Base-by-base conservation (phyloP, 1,140 invertebrate species). In the Apocrypta bakeri region DNA sequence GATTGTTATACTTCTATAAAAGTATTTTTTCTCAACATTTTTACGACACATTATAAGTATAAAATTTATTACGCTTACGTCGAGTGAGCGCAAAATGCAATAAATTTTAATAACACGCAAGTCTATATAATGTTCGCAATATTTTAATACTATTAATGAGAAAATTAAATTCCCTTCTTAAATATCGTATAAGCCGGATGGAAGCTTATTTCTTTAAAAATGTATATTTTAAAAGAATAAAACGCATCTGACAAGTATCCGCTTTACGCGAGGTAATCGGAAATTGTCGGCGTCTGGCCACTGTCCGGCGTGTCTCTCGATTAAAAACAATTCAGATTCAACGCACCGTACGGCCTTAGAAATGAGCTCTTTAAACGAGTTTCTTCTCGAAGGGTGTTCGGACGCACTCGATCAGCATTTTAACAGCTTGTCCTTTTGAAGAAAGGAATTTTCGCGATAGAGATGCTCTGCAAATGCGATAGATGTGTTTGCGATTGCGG, bases 321-420 rank as follows among this genome's bases (percentile, higher is more conserved):
- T 56, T 56, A 56, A 56, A 56, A 56, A 56, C 48, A 56, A 56
- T 56, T 56, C 48, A 21, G 48, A n/a, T 56, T n/a, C 48, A 56
- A 6, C 17, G n/a, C 25, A 66, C 29, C 21, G 0, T 0, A 1
- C 48, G 3, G 1, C 48, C 48, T 0, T 27, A 1, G 37, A 48
- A 73, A 73, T 48, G 71, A 73, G 48, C 21, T 8, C 40, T 27
- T 27, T 73, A 42, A 73, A 73, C 71, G 73, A 75, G 27, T 75
- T 75, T 75, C 73, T 75, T 61, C 25, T 0, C 25, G 48, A n/a
- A 25, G 48, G 48, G 14, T 29, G 48, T 17, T 12, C 42, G 42
- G 33, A 37, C 42, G 73, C 76, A 81, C 84, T 82, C 76, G 79
- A 87, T 87, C 85, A 86, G 85, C 85, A 87, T 87, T 86, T 87